Evolutionary conservation across 2,113 vertebrate species (phyloP).

Genomic region (Chiloscyllium plagiosum): DNA sequence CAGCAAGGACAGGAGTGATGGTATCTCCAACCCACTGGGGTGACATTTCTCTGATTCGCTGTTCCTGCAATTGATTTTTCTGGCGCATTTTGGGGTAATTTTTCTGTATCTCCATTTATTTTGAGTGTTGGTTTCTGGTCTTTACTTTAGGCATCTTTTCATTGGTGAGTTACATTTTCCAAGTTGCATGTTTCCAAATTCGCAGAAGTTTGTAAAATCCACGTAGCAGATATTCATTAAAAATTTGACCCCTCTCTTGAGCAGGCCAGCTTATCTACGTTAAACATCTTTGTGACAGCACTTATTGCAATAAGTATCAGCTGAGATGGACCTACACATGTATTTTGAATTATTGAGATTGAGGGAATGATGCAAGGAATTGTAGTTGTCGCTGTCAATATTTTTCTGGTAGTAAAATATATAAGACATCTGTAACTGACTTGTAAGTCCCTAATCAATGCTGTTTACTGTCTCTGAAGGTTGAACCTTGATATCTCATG

Average conservation of each 20-base stretch:
- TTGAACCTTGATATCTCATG: too few species aligned
- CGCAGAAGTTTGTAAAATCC: background rate
- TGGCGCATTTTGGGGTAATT: too few species aligned
- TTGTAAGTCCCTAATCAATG: background rate
- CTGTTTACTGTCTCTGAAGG: too few species aligned
- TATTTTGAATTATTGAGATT: background rate
- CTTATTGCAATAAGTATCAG: background rate
- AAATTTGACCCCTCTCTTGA: background rate
- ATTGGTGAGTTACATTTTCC: background rate
- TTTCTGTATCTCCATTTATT: too few species aligned
- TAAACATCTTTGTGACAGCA: background rate
- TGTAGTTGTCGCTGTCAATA: background rate
- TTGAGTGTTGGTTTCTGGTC: too few species aligned
- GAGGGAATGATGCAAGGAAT: background rate
- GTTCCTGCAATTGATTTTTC: too few species aligned
- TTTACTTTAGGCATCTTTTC: background rate
- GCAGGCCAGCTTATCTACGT: background rate
- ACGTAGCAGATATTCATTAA: background rate
- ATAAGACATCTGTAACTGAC: background rate
- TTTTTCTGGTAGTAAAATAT: background rate
- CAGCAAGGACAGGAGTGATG: too few species aligned
- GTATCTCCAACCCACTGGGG: too few species aligned
- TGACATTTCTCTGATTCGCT: too few species aligned
- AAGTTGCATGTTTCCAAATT: too few species aligned
- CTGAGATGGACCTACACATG: background rate